Conservation (phyloP, 2,797 vertebrate species). For the Lepus oiostolus region DNA sequence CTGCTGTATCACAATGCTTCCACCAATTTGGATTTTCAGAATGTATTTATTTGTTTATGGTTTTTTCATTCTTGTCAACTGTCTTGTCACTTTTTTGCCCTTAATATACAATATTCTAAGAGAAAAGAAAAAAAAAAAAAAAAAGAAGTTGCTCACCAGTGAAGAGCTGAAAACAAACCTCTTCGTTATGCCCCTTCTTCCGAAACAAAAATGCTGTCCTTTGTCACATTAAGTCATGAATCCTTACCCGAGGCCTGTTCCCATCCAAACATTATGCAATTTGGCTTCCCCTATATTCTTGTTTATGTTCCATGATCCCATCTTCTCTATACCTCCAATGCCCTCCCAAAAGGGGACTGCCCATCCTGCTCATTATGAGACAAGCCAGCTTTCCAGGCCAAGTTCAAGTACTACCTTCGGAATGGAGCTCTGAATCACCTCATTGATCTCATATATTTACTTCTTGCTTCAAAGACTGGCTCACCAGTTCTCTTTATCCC, state of each 20-base stretch:
- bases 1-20: too few species aligned
- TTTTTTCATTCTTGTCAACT: not conserved
- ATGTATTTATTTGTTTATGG: not conserved
- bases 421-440: not conserved
- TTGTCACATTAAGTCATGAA: not conserved
- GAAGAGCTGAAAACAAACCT: not conserved
- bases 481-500: not conserved
- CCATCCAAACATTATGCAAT: not conserved
- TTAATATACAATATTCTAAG: not conserved
- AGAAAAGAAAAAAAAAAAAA: not conserved
- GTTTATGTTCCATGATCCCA: not conserved
- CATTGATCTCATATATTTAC: not conserved
- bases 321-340: not conserved
- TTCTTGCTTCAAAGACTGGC: constrained; percentile 8
- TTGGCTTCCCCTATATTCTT: not conserved
- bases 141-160: not conserved
- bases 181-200: not conserved
- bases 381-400: not conserved
- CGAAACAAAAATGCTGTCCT: not conserved
- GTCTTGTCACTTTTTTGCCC: not conserved
- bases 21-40: too few species aligned
- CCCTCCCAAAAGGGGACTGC: too few species aligned
- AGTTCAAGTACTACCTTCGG: not conserved
- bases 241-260: not conserved
- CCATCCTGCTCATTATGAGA: not conserved